A percentile compares a stretch with the other conserved stretches of the same genome.
Conservation (phyloP, 2,113 vertebrate genomes). For the Megalops atlanticus region DNA sequence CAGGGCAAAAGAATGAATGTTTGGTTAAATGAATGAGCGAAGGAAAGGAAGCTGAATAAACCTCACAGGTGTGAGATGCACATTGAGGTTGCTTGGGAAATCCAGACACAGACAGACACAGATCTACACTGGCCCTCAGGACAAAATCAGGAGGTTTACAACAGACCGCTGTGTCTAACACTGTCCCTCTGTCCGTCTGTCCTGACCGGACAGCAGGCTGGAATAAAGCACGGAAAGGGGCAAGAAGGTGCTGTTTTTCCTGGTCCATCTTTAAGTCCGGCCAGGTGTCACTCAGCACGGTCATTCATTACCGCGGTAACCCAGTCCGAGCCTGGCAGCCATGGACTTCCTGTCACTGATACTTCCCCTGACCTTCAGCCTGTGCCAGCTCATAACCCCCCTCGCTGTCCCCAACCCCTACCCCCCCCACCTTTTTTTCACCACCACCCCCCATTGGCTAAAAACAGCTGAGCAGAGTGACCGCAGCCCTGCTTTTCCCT, state of each 20-base stretch:
- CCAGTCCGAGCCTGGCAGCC: constrained; percentile 68
- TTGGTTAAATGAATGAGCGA: neutral
- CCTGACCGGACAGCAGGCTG: neutral
- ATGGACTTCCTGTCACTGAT: constrained; percentile 85
- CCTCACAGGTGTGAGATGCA: neutral
- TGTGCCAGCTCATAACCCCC: constrained; percentile 60
- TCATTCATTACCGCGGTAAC: constrained; percentile 73
- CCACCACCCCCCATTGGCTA: constrained; percentile 9
- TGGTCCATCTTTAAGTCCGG: constrained; percentile 56
- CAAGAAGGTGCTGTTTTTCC: constrained; percentile 29
- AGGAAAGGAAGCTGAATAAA: neutral
- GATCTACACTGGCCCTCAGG: neutral
- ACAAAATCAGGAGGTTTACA: neutral
- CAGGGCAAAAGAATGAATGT: neutral
- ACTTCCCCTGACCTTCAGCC: constrained; percentile 81
- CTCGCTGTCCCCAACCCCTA: neutral
- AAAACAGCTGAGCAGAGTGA: constrained; percentile 17
- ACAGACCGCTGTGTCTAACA: neutral
- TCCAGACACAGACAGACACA: no score
- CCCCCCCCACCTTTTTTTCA: constrained; percentile 23
- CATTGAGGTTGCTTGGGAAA: no score
- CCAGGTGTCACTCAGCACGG: constrained; percentile 76
- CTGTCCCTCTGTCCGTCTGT: neutral
- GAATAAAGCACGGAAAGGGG: constrained; percentile 1
- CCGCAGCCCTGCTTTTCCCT: constrained; percentile 13